A percentile compares a stretch with the other conserved stretches of the same genome.
phyloP scores from a whole-genome alignment of 1,140 invertebrate species.

The Drosophila simulans region DNA sequence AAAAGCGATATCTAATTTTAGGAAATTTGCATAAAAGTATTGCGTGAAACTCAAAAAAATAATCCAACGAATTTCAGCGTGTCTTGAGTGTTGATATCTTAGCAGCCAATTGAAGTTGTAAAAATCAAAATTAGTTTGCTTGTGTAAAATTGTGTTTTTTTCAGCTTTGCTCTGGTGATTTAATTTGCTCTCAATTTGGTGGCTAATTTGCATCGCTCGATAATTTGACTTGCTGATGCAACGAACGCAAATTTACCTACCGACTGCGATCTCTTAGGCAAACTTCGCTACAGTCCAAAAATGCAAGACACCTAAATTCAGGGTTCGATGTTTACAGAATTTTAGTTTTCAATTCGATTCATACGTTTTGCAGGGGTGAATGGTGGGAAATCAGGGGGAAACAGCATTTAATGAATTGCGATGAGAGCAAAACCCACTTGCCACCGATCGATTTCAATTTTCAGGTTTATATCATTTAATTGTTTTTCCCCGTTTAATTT shows the following conservation, averaged over 20 bases:
- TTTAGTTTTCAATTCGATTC: conserved; percentile 45
- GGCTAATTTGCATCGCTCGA: conserved; percentile 58
- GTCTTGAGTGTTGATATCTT: conserved; percentile 38
- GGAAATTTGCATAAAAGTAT: conserved; percentile 51
- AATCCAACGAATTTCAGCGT: conserved; percentile 33
- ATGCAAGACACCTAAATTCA: conserved; percentile 72
- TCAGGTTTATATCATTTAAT: conserved; percentile 7
- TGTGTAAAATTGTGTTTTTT: conserved; percentile 10
- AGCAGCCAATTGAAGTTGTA: conserved; percentile 54
- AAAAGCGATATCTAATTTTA: conserved; percentile 34
- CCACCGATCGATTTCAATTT: conserved; percentile 4
- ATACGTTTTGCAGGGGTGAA: conserved; percentile 1
- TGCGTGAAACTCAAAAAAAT: conserved; percentile 47
- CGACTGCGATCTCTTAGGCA: conserved; percentile 66
- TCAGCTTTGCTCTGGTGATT: conserved; percentile 50
- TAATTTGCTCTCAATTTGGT: conserved; percentile 59
- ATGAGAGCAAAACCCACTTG: conserved; percentile 4
- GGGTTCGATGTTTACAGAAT: conserved; percentile 60
- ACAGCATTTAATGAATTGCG: conserved; percentile 15
- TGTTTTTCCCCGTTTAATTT: conserved; percentile 2
- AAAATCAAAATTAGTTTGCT: conserved; percentile 50
- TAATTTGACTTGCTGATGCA: conserved; percentile 44
- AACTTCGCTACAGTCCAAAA: conserved; percentile 74
- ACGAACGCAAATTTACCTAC: conserved; percentile 74
- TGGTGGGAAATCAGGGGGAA: neutral